Evolutionary conservation across 64 coral and sea anemone genomes (phyloP).

Genomic region (Porites lutea): DNA sequence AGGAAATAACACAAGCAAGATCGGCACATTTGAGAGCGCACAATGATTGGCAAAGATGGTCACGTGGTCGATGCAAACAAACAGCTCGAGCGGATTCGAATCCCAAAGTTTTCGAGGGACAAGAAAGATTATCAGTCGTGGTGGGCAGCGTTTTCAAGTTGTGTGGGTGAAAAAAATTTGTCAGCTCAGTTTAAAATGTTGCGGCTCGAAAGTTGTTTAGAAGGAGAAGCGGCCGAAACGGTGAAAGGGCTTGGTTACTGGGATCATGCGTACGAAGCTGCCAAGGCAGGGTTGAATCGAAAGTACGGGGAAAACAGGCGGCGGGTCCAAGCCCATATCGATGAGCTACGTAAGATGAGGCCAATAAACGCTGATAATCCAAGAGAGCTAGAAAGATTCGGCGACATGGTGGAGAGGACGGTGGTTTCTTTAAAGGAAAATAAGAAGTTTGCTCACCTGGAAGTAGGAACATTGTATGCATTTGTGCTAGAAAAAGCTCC

Average conservation of each 20-base stretch:
- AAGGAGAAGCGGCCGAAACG: slow-evolving; percentile 56
- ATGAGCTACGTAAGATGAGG: slow-evolving; percentile 45
- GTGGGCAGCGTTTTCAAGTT: slow-evolving; percentile 51
- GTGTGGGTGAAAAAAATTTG: slow-evolving; percentile 7
- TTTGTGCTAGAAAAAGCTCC: slow-evolving; percentile 69
- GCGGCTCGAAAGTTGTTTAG: slow-evolving; percentile 58
- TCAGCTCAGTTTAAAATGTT: slow-evolving; percentile 74
- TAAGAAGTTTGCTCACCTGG: slow-evolving; percentile 41
- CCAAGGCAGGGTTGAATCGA: slow-evolving; percentile 50
- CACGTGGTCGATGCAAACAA: slow-evolving; percentile 27
- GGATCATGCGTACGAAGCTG: slow-evolving; percentile 49
- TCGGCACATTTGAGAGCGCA: neutral
- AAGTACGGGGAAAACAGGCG: slow-evolving; percentile 57
- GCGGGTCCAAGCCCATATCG: slow-evolving; percentile 54
- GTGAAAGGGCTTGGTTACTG: slow-evolving; percentile 61
- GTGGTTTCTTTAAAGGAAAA: slow-evolving; percentile 69
- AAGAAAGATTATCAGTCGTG: slow-evolving; percentile 57
- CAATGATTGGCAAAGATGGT: neutral
- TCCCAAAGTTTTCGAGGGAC: slow-evolving; percentile 45
- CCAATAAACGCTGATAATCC: slow-evolving; percentile 52
- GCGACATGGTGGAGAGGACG: slow-evolving; percentile 55
- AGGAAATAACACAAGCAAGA: neutral
- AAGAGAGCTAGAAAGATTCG: slow-evolving; percentile 54
- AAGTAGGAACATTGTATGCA: slow-evolving; percentile 66
- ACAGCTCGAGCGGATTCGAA: slow-evolving; percentile 59